Base-by-base conservation (phyloP, 2,888 invertebrate species). In the Xylota segnis region DNA sequence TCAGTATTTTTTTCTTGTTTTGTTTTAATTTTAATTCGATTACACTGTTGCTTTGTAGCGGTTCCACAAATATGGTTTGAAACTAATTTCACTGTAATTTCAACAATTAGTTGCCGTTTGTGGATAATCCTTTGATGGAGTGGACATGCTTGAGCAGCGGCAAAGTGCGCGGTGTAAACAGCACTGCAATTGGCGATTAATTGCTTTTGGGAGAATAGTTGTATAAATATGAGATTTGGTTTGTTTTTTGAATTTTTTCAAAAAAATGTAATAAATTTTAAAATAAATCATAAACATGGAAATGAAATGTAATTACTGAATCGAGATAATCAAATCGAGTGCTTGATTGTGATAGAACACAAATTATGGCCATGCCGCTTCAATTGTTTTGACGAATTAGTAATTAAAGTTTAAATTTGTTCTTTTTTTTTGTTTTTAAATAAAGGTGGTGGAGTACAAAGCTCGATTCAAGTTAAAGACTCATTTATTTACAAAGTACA, bases 31-130 rank as follows among this genome's bases (percentile, higher is more conserved):
- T 83, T 66, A 81, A 81, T 76, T 86, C 76, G 37, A 86, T 65
- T 76, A 59, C 54, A 52, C 71, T 71, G 78, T 71, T 78, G 84
- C 81, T 81, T 86, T 86, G 83, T 84, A 75, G 82, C 43, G 84
- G 81, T 86, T 71, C 59, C 71, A 43, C 65, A 76, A 76, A 76
- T 81, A 70, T 32, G 71, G 32, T 61, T 65, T 54, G 16, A 61
- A 72, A 86, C 84, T 86, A 86, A 86, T 86, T 83, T 74, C 66
- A 83, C 78, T 83, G 83, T 78, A 83, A 83, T 83, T 86, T 66
- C 71, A 76, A 66, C 71, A 76, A 81, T 81, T 76, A 81, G 71
- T 81, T 68, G 71, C 52, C 72, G 56, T 76, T 81, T 86, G 76
- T 66, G 59, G 75, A 81, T 81, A 81, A 86, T 81, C 84, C 76